Conservation (phyloP, 2,797 vertebrate genomes). For the Silurus aristotelis region DNA sequence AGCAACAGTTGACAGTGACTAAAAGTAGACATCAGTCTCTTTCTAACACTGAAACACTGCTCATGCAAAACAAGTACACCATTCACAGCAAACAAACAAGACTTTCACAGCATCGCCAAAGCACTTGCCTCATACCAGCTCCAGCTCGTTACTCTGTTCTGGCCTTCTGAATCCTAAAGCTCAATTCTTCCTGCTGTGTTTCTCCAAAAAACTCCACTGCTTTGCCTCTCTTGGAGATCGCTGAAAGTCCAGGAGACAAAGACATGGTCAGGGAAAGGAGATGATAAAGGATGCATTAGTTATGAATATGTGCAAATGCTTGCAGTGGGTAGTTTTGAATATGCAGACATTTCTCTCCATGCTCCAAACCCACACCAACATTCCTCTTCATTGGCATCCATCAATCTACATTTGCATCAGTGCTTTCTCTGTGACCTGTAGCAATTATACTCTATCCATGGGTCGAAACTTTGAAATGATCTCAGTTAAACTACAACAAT, state of each 20-base stretch:
- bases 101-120: constrained; percentile 54
- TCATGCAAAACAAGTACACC: constrained; percentile 49
- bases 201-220: constrained; percentile 12
- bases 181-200: constrained; percentile 36
- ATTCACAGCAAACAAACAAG: constrained; percentile 55
- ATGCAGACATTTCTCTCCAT: constrained; percentile 72
- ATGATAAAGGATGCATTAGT: constrained; percentile 66
- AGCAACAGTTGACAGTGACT: constrained; percentile 35
- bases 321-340: constrained; percentile 75
- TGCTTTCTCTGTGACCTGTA: constrained; percentile 23
- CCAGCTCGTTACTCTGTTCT: constrained; percentile 68
- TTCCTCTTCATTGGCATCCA: constrained; percentile 62
- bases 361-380: constrained; percentile 72
- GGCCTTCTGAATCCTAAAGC: constrained; percentile 45
- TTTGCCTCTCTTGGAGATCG: constrained; percentile 49
- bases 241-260: constrained; percentile 29
- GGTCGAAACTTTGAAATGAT: background rate
- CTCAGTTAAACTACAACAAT: background rate
- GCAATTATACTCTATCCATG: background rate
- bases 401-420: constrained; percentile 27
- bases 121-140: constrained; percentile 81
- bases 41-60: constrained; percentile 40
- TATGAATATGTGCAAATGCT: constrained; percentile 60
- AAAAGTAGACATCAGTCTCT: constrained; percentile 37
- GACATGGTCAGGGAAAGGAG: constrained; percentile 53